Base-by-base conservation (phyloP, 2,113 vertebrate genomes). In the Sylvia atricapilla region DNA sequence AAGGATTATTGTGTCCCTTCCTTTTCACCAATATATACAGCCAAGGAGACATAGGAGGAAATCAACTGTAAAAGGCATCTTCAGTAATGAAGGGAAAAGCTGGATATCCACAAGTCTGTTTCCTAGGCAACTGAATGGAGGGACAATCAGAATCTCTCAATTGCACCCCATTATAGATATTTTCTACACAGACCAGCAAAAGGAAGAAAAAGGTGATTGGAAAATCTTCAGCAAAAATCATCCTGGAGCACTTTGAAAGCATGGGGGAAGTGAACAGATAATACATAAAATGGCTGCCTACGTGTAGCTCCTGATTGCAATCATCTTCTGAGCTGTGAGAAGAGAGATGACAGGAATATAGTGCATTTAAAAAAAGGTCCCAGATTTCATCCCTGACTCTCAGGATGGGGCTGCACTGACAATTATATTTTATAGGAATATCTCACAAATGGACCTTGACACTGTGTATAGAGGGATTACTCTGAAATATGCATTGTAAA, bases 41-140 rank as follows among this genome's bases (percentile, higher is more conserved):
- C 91, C 84, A 92, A 77, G 91, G 87, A 89, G 77, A 92, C 68
- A 87, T 66, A 77, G 81, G 81, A 90, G 86, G 93, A 96, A 97
- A 97, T 95, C 96, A 93, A 62, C 90, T 83, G 41, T 89, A 95
- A 98, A 97, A 96, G 96, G 95, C 91, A 95, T 97, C 93, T 95
- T 95, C 81, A 90, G 87, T 97, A 97, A 97, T 94, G 97, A 96
- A 95, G 96, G 91, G 88, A 94, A 96, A 95, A 94, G 84, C 96
- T 67, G 84, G 95, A 84, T 96, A 97, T 97, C 97, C 95, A 96
- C 96, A 96, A 94, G 97, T 90, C 87, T 53, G 97, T 98, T 97
- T 97, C 97, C 98, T 95, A 96, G 98, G 98, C 96, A 98, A 98
- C 98, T 76, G 52, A n/a, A 75, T 78, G 76, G 86, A 94, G 78